A percentile compares a stretch with the other conserved stretches of the same genome.
Evolutionary conservation across 2,797 vertebrate genomes (phyloP).

Genomic region (Bufotes viridis): DNA sequence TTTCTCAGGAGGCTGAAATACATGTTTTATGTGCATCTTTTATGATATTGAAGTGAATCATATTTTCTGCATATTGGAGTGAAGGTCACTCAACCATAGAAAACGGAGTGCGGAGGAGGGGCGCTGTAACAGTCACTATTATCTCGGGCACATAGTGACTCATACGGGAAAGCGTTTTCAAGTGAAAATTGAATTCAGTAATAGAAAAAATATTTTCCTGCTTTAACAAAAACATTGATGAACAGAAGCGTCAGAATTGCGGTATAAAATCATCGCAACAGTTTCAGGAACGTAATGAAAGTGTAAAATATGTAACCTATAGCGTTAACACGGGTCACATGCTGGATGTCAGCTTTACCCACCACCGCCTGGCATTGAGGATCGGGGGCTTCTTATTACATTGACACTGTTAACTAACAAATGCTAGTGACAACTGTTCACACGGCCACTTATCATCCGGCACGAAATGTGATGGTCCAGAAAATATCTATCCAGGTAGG

Average conservation of each 20-base stretch:
- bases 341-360: neutral
- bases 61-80: conserved; percentile 21
- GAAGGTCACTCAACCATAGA: conserved; percentile 28
- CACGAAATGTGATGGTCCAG: too few relatives aligned
- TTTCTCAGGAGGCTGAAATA: neutral
- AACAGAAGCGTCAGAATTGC: neutral
- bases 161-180: conserved; percentile 17
- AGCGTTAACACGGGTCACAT: neutral
- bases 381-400: neutral
- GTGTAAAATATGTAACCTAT: too few relatives aligned
- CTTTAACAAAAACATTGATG: neutral
- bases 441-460: too few relatives aligned
- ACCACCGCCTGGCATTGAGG: neutral
- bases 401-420: neutral
- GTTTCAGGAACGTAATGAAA: too few relatives aligned
- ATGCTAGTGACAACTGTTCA: too few relatives aligned
- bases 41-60: neutral
- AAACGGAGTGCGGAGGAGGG: neutral
- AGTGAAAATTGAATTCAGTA: conserved; percentile 18
- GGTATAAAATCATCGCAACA: too few relatives aligned
- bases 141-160: neutral
- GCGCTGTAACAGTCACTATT: conserved; percentile 4
- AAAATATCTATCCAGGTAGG: too few relatives aligned
- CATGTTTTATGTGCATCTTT: neutral
- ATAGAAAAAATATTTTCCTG: conserved; percentile 7